Evolutionary conservation across 2,113 vertebrate species (phyloP).

Genomic region (Bufo gargarizans): DNA sequence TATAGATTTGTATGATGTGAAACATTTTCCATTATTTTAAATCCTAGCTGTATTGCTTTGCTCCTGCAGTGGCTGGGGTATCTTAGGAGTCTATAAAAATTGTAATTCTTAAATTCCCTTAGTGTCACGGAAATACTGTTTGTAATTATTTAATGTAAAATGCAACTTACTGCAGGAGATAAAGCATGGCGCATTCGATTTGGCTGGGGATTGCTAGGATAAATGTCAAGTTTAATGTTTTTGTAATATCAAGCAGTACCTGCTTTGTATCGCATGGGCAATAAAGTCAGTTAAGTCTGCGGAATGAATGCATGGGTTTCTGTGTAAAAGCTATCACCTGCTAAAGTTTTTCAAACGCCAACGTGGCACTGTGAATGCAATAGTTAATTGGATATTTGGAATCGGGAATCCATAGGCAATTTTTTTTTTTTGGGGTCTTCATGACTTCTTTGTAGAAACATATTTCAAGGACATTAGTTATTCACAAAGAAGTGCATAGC

Average conservation of each 20-base stretch:
- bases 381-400: conserved; percentile 59
- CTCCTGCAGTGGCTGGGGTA: conserved; percentile 67
- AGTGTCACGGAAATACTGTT: conserved; percentile 57
- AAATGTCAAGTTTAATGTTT: conserved; percentile 60
- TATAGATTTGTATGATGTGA: conserved; percentile 84
- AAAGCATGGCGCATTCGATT: conserved; percentile 55
- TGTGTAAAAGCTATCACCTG: conserved; percentile 46
- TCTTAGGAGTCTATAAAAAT: conserved; percentile 59
- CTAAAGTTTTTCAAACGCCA: conserved; percentile 51
- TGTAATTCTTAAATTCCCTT: conserved; percentile 60
- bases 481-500: conserved; percentile 51
- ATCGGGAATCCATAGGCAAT: conserved; percentile 46
- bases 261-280: conserved; percentile 40
- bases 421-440: conserved; percentile 30
- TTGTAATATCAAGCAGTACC: conserved; percentile 49
- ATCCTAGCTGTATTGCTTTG: conserved; percentile 80
- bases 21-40: conserved; percentile 88
- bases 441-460: conserved; percentile 44
- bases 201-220: conserved; percentile 55
- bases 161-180: conserved; percentile 57
- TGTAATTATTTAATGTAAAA: conserved; percentile 60
- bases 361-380: conserved; percentile 40
- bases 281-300: conserved; percentile 57
- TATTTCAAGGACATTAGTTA: conserved; percentile 54
- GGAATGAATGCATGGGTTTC: conserved; percentile 43